Percentiles rank a stretch among this genome's conserved stretches.
Conservation (phyloP, 2,797 vertebrate genomes). For the Enteromius trimaculatus region DNA sequence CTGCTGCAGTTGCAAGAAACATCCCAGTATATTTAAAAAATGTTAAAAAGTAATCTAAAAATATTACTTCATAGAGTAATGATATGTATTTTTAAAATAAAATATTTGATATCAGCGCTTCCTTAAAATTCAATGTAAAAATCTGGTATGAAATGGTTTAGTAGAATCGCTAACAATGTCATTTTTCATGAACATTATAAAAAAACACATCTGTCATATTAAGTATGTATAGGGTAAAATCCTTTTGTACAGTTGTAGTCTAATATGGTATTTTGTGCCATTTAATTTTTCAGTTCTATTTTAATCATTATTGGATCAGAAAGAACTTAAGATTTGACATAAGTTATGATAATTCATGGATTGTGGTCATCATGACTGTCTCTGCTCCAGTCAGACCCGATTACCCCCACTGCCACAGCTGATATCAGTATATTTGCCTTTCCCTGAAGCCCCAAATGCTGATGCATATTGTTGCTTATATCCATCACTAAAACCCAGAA, state of each 20-base stretch:
- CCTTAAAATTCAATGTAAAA: not conserved
- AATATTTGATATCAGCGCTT: not conserved
- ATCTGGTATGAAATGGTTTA: not conserved
- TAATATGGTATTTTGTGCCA: not conserved
- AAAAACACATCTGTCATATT: not conserved
- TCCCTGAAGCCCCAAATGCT: conserved; percentile 14
- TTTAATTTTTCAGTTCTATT: not conserved
- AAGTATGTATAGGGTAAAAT: not conserved
- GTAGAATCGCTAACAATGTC: not conserved
- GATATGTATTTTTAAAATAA: not conserved
- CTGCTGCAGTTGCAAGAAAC: too few relatives aligned
- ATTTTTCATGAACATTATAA: not conserved
- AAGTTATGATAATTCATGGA: not conserved
- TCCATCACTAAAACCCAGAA: conserved; percentile 1
- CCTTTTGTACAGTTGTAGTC: not conserved
- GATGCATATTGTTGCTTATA: not conserved
- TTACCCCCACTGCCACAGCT: conserved; percentile 1
- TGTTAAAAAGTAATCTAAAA: too few relatives aligned
- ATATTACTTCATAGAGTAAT: not conserved
- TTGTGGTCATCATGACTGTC: not conserved
- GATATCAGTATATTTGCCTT: conserved; percentile 24
- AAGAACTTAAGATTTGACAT: not conserved
- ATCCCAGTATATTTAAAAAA: too few relatives aligned
- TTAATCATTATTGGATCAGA: not conserved
- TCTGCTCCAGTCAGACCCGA: conserved; percentile 19